phyloP scores from a whole-genome alignment of 2,797 vertebrate species.

The Oreortyx pictus region DNA sequence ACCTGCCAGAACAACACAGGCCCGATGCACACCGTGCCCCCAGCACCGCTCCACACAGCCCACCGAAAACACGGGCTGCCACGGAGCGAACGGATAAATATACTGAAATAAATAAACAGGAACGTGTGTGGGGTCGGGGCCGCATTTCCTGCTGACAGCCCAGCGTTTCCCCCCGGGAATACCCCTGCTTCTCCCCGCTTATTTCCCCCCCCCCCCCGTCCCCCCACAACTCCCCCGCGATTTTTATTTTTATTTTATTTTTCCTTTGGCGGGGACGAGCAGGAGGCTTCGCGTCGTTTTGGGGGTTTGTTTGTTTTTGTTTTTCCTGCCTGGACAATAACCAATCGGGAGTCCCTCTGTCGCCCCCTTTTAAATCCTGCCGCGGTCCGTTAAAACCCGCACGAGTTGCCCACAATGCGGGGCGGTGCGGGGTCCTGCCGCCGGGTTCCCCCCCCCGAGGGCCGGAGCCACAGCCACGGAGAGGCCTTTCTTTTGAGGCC shows the following conservation, averaged over 20 bases:
- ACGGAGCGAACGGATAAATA: conserved; percentile 66
- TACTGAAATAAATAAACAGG: conserved; percentile 6
- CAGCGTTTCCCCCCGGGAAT: not conserved
- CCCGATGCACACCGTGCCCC: conserved; percentile 71
- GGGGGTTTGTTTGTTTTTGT: conserved; percentile 84
- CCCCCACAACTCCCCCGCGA: not conserved
- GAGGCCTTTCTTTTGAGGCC: conserved; percentile 95
- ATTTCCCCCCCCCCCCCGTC: not conserved
- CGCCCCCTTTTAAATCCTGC: conserved; percentile 84
- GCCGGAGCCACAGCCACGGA: conserved; percentile 75
- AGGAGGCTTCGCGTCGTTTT: conserved; percentile 22
- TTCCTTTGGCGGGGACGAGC: not conserved
- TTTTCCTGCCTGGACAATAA: conserved; percentile 84
- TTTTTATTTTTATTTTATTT: not conserved
- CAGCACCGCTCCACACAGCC: not conserved
- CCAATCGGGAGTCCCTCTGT: conserved; percentile 84
- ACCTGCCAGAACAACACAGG: conserved; percentile 86
- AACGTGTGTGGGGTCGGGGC: conserved; percentile 1
- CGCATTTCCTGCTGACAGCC: conserved; percentile 45
- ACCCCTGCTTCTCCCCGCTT: not conserved
- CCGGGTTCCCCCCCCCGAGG: conserved; percentile 60
- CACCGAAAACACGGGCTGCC: conserved; percentile 57
- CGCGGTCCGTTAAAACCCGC: conserved; percentile 81
- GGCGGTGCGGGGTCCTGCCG: conserved; percentile 63
- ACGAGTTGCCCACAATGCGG: conserved; percentile 81